phyloP scores from a whole-genome alignment of 2,888 invertebrate species.

The Polyommatus iphigenia region DNA sequence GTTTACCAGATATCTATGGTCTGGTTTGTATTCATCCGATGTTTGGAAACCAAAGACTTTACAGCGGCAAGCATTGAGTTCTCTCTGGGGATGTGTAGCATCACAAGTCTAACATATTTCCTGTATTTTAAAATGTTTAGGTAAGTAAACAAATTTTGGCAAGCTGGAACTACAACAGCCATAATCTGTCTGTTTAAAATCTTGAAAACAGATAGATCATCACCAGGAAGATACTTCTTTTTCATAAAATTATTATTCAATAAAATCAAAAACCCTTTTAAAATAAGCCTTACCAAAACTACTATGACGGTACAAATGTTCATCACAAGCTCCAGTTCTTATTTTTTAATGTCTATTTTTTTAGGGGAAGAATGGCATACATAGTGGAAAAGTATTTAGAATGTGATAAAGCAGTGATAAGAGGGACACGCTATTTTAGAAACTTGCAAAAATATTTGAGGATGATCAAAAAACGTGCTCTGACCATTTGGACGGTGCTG shows the following conservation, averaged over 20 bases:
- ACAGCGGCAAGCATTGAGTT: slow-evolving; percentile 48
- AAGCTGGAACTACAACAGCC: no score
- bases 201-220: no score
- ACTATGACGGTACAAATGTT: no score
- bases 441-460: slow-evolving; percentile 48
- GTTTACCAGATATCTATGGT: slow-evolving; percentile 51
- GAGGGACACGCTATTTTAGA: slow-evolving; percentile 47
- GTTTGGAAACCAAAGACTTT: slow-evolving; percentile 47
- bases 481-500: slow-evolving; percentile 52
- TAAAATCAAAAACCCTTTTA: background rate
- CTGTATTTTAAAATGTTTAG: background rate
- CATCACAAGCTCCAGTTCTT: background rate
- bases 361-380: background rate
- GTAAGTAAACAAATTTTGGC: background rate
- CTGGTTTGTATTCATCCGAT: slow-evolving; percentile 53
- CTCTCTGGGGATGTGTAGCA: slow-evolving; percentile 52
- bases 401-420: slow-evolving; percentile 44
- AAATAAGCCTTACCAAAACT: no score
- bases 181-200: no score
- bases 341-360: background rate
- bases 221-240: background rate
- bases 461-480: slow-evolving; percentile 52
- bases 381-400: slow-evolving; percentile 40
- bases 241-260: background rate
- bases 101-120: slow-evolving; percentile 41